phyloP scores from a whole-genome alignment of 2,113 vertebrate genomes.

The Pristiophorus japonicus region DNA sequence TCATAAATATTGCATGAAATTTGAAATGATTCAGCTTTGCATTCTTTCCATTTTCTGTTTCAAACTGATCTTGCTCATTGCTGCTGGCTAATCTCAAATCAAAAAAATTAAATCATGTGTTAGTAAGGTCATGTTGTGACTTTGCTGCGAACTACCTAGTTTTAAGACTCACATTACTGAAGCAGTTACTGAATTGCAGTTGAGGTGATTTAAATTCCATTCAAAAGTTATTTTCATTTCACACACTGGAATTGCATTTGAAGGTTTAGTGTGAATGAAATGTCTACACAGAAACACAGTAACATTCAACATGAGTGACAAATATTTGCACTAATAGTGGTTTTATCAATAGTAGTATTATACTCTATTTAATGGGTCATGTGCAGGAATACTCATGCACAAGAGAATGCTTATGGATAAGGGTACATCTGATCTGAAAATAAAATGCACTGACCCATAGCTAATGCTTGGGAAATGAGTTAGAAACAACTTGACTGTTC shows the following conservation, averaged over 20 bases:
- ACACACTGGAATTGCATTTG: neutral
- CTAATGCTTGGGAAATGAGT: conserved; percentile 3
- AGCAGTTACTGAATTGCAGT: neutral
- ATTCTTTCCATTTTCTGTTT: conserved; percentile 6
- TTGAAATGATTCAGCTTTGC: conserved; percentile 17
- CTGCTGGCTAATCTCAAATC: neutral
- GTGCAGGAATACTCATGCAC: neutral
- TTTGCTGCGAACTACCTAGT: neutral
- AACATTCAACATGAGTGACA: neutral
- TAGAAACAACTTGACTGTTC: conserved; percentile 3
- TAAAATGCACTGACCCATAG: neutral
- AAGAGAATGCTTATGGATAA: neutral
- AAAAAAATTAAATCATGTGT: neutral
- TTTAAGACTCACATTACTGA: neutral
- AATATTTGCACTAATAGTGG: neutral
- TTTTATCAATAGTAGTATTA: neutral
- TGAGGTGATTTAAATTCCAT: conserved; percentile 2
- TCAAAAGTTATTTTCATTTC: neutral
- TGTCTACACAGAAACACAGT: neutral
- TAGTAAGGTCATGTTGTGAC: neutral
- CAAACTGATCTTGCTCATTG: neutral
- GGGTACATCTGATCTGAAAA: neutral
- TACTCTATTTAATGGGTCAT: neutral
- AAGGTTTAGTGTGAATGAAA: neutral
- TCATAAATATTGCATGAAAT: conserved; percentile 32